Evolutionary conservation across 2,888 invertebrate genomes (phyloP).

Genomic region (Cephus nigrinus): DNA sequence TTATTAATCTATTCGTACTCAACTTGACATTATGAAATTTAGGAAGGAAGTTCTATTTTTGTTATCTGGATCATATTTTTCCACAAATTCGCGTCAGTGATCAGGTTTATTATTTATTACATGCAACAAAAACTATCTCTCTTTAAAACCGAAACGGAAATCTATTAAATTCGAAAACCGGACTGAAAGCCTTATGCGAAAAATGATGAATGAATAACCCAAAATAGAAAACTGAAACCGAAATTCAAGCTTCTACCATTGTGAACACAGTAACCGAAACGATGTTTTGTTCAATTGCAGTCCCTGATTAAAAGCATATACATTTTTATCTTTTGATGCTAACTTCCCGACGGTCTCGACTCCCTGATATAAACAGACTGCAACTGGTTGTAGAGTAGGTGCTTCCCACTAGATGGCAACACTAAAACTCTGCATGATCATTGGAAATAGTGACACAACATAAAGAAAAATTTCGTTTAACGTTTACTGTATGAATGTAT

Average conservation of each 20-base stretch:
- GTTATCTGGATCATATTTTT: constrained; percentile 33
- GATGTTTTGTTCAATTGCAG: too few relatives aligned
- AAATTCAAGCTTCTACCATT: too few relatives aligned
- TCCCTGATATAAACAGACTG: background rate
- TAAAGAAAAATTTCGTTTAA: background rate
- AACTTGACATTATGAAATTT: constrained; percentile 8
- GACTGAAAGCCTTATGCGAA: too few relatives aligned
- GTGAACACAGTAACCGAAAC: too few relatives aligned
- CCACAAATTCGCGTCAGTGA: constrained; percentile 26
- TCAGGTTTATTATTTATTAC: constrained; percentile 23
- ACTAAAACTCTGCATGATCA: background rate
- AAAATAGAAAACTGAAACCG: too few relatives aligned
- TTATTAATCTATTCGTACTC: background rate
- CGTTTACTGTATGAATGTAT: background rate
- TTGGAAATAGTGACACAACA: background rate
- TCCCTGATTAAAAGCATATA: too few relatives aligned
- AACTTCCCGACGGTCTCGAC: background rate
- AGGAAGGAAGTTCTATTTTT: constrained; percentile 7
- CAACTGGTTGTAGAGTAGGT: background rate
- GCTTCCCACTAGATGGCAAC: background rate
- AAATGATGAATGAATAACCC: too few relatives aligned
- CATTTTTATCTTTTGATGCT: too few relatives aligned
- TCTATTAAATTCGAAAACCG: too few relatives aligned
- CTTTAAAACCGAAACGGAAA: too few relatives aligned
- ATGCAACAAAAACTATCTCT: background rate